Conservation (phyloP, 2,113 vertebrate genomes). For the Leucosticte australis region DNA sequence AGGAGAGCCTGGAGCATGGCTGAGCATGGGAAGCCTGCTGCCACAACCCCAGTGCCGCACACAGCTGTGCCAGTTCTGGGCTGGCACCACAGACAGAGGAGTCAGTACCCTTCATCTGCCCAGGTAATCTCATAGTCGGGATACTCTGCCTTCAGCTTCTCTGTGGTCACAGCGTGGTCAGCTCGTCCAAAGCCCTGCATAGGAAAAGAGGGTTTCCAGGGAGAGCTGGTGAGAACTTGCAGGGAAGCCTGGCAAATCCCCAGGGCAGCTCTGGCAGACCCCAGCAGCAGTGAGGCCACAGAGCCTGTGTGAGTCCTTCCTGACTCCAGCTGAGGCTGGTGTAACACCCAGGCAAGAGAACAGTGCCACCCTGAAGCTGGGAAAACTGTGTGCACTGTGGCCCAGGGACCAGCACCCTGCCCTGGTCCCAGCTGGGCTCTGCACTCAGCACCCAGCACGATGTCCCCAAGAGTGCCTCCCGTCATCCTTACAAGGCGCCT, state of each 20-base stretch:
- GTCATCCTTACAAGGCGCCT: neutral
- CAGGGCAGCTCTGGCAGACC: neutral
- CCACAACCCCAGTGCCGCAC: fast-evolving
- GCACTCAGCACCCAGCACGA: neutral
- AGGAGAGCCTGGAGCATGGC: neutral
- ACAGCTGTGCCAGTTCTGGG: neutral
- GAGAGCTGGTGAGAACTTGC: fast-evolving
- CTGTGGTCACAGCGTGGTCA: conserved; percentile 83
- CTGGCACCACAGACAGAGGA: fast-evolving
- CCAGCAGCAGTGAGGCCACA: fast-evolving
- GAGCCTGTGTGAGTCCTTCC: neutral
- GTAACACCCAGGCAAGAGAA: fast-evolving
- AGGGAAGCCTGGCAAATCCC: fast-evolving
- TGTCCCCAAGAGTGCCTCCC: neutral
- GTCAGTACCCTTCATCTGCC: conserved; percentile 92
- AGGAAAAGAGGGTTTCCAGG: neutral
- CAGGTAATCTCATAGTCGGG: conserved; percentile 90
- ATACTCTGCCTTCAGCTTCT: conserved; percentile 86
- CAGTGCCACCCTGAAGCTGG: neutral
- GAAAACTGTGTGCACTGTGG: neutral
- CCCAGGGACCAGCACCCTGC: neutral
- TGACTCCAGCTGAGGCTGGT: too few species aligned
- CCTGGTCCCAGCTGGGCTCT: neutral
- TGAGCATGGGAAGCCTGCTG: fast-evolving
- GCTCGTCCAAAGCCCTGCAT: conserved; percentile 90